Base-by-base conservation (phyloP, 2,888 invertebrate species). In the Lycocerus yunnanus region DNA sequence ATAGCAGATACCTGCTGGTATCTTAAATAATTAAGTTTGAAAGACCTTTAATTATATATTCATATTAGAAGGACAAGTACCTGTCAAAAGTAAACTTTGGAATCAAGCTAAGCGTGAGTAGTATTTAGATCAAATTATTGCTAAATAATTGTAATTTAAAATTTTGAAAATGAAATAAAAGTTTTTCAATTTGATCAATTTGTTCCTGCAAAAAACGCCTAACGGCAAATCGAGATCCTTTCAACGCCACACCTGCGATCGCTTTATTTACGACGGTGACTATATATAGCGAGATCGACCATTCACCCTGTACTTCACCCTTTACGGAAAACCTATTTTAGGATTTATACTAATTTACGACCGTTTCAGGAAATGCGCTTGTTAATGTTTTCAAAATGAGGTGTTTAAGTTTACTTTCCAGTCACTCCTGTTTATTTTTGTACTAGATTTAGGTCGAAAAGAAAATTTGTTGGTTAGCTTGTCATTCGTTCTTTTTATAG, bases 241-340 rank as follows among this genome's bases (percentile, higher is more conserved):
- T 82, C 81, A 80, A 73, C 80, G 78, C 82, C 80, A 79, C 83
- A 82, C 82, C 82, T 82, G 81, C 79, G 78, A 80, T 77, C 78
- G 74, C 75, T 80, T 82, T 81, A 83, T 83, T 83, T 83, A 82
- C 81, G 77, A 70, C 63, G 77, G 75, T 73, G 67, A 77, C 81
- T 82, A 82, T 79, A 82, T 82, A 81, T 83, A 81, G 80, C 75
- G 68, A 73, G 77, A 80, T 69, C 79, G 79, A 80, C 74, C 80
- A 74, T 78, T 80, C 78, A 76, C 78, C 79, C 77, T 78, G n/a
- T n/a, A 80, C 77, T 78, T 71, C 75, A 77, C 80, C 80, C 78
- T 78, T 80, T 79, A 78, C 69, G 76, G 74, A 77, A 67, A 58
- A 63, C 74, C 79, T 79, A 75, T 79, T 78, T 77, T 75, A 71